These are phyloP conservation scores for Sminthurides aquaticus DNA, from an alignment of 2,888 invertebrate species.

Conservation along the genomic window DNA sequence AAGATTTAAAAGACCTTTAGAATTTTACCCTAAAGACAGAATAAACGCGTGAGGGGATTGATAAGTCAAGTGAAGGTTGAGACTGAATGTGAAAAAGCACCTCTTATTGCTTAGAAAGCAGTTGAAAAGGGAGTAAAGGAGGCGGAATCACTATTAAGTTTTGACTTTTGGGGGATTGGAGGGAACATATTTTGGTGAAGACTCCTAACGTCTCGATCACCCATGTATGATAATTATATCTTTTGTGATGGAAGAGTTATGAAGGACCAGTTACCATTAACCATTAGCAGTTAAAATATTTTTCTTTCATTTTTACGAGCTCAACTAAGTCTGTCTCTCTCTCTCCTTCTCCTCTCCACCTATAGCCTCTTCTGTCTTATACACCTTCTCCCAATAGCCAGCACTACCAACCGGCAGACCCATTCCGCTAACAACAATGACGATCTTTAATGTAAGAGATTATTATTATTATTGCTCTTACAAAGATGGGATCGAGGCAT, in stretches of 20 bases:
- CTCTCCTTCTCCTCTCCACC: constrained; percentile 10
- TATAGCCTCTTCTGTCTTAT: no score
- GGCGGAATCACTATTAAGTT: no score
- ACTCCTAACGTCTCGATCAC: constrained; percentile 19
- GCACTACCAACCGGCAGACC: not conserved
- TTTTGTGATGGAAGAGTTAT: constrained; percentile 41
- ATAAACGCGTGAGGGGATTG: no score
- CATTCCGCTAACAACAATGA: not conserved
- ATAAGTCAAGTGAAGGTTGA: no score
- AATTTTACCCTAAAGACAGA: no score
- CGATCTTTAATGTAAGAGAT: not conserved
- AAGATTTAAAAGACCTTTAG: no score
- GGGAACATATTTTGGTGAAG: no score
- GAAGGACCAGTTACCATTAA: constrained; percentile 35
- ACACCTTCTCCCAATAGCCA: not conserved
- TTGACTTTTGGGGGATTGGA: no score
- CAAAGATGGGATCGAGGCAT: no score
- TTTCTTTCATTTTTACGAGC: constrained; percentile 13
- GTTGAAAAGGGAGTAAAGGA: no score
- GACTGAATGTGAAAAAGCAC: no score
- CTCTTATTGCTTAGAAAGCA: no score
- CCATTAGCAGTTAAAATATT: constrained; percentile 40
- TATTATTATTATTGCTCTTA: not conserved
- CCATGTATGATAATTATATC: constrained; percentile 42
- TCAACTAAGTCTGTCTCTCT: constrained; percentile 8